A percentile compares a stretch with the other conserved stretches of the same genome.
Evolutionary conservation across 2,888 invertebrate species (phyloP).

Genomic region (Clepsis dumicolana): DNA sequence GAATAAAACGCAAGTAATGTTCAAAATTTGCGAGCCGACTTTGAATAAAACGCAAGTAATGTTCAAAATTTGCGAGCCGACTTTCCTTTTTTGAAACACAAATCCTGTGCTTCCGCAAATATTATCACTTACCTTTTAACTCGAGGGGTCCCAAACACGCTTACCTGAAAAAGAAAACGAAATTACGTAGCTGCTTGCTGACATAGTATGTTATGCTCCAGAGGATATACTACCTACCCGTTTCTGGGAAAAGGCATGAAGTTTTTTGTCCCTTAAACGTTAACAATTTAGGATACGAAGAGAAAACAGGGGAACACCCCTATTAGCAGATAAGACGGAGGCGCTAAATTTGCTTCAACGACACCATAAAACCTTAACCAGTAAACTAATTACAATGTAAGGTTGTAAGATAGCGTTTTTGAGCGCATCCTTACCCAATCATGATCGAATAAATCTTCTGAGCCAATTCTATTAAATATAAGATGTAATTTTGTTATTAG

Average conservation of each 20-base stretch:
- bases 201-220: conserved; percentile 4
- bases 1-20: no score
- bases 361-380: no score
- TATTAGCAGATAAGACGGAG: not conserved
- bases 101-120: conserved; percentile 12
- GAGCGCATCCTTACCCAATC: no score
- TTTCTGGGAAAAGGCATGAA: conserved; percentile 2
- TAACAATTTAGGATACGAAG: not conserved
- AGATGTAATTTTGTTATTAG: no score
- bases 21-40: no score
- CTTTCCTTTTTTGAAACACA: not conserved
- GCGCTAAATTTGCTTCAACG: not conserved
- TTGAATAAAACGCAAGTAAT: not conserved
- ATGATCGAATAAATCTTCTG: no score
- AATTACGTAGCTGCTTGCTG: not conserved
- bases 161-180: conserved; percentile 38
- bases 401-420: no score
- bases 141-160: conserved; percentile 15
- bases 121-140: conserved; percentile 23
- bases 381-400: no score
- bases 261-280: conserved; percentile 2
- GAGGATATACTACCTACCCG: not conserved
- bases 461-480: no score
- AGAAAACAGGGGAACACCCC: not conserved
- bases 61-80: not conserved